phyloP scores from a whole-genome alignment of 2,888 invertebrate genomes.

The Schizaphis graminum region DNA sequence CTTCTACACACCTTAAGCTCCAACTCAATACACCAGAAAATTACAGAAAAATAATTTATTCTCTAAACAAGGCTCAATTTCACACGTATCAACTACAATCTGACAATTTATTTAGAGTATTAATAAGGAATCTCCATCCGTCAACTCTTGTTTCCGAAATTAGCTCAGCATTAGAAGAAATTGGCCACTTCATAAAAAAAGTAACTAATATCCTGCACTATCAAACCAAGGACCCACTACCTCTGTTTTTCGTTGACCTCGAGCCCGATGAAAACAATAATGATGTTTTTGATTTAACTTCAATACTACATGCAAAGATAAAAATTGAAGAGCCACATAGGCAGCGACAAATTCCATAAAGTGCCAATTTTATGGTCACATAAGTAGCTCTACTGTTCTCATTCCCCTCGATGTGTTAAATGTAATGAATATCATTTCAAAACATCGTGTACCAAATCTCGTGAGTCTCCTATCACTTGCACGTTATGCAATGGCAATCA shows the following conservation, averaged over 20 bases:
- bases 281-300: not conserved
- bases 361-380: not conserved
- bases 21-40: too few relatives aligned
- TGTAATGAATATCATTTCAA: not conserved
- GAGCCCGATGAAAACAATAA: not conserved
- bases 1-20: not conserved
- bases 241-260: not conserved
- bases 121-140: not conserved
- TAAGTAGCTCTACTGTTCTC: not conserved
- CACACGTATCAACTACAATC: not conserved
- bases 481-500: not conserved
- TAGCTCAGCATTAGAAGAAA: slow-evolving; percentile 7
- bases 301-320: not conserved
- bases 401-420: not conserved
- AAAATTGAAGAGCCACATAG: not conserved
- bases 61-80: not conserved
- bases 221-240: not conserved
- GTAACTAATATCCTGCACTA: not conserved
- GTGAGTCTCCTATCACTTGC: not conserved
- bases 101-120: not conserved
- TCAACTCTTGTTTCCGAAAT: not conserved
- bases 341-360: not conserved
- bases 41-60: not conserved
- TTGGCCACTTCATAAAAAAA: not conserved
- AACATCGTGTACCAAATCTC: not conserved